phyloP scores from a whole-genome alignment of 2,113 vertebrate species.

The Heteronetta atricapilla region DNA sequence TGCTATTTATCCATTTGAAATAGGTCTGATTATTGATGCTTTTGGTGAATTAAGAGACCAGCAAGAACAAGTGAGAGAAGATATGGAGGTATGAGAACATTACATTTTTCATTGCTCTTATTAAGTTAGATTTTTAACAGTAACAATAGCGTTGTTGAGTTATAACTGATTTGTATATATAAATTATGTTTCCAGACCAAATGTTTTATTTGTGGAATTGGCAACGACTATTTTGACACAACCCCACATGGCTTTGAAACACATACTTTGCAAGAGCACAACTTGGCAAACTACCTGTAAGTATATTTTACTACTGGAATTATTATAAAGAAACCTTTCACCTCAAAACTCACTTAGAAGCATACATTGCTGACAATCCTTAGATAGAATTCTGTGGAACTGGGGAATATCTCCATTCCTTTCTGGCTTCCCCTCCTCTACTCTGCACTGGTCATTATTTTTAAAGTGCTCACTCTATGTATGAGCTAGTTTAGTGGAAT shows the following conservation, averaged over 20 bases:
- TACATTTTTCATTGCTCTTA: background rate
- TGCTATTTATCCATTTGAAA: constrained; percentile 38
- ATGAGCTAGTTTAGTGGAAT: background rate
- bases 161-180: background rate
- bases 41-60: constrained; percentile 98
- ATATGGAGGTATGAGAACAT: constrained; percentile 90
- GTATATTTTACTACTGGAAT: constrained; percentile 67
- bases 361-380: background rate
- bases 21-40: constrained; percentile 98
- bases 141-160: background rate
- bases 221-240: constrained; percentile 98
- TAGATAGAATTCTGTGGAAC: background rate
- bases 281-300: constrained; percentile 98
- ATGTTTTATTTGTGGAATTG: constrained; percentile 98
- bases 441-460: background rate
- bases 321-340: background rate
- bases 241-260: constrained; percentile 98
- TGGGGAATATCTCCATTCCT: background rate
- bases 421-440: background rate
- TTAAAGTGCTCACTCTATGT: background rate
- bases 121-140: background rate
- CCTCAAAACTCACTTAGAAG: background rate
- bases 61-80: constrained; percentile 97
- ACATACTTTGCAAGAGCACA: constrained; percentile 98
- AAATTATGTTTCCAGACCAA: constrained; percentile 86